phyloP scores from a whole-genome alignment of 1,140 invertebrate genomes.

The Capitella teleta region DNA sequence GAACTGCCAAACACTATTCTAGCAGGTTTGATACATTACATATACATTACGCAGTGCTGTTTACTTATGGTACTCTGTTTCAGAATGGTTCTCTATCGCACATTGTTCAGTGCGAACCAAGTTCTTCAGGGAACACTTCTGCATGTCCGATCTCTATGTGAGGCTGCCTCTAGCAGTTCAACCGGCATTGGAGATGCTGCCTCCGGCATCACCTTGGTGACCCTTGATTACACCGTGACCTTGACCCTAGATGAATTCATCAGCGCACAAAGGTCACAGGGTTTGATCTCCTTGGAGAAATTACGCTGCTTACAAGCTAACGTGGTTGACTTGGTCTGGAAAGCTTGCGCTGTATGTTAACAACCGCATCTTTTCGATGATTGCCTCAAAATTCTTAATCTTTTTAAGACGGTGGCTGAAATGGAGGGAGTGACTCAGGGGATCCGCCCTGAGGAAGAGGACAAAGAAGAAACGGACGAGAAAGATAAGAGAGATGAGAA shows the following conservation, averaged over 20 bases:
- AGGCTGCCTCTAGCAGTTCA: conserved; percentile 27
- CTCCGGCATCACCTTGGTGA: conserved; percentile 26
- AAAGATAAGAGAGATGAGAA: background rate
- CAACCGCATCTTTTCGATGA: background rate
- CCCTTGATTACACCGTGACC: conserved; percentile 22
- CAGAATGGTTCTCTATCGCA: conserved; percentile 11
- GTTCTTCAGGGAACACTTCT: conserved; percentile 36
- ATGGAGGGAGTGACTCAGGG: conserved; percentile 38
- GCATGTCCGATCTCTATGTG: conserved; percentile 32
- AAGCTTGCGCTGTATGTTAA: conserved; percentile 34
- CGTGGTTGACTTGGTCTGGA: conserved; percentile 35
- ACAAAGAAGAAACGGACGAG: conserved; percentile 16
- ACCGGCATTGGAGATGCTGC: conserved; percentile 23
- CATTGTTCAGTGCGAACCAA: conserved; percentile 37
- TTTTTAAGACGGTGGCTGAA: conserved; percentile 34
- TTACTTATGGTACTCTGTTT: background rate
- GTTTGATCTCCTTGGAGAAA: conserved; percentile 20
- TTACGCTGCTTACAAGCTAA: conserved; percentile 25
- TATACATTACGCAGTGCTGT: background rate
- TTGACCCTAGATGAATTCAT: conserved; percentile 33
- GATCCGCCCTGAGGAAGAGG: conserved; percentile 25
- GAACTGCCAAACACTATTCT: background rate
- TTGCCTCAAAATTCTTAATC: background rate
- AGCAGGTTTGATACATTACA: background rate
- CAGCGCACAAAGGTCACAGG: conserved; percentile 21